These are phyloP conservation scores for Notolabrus celidotus DNA, from an alignment of 2,797 vertebrate species.

Conservation along the genomic window DNA sequence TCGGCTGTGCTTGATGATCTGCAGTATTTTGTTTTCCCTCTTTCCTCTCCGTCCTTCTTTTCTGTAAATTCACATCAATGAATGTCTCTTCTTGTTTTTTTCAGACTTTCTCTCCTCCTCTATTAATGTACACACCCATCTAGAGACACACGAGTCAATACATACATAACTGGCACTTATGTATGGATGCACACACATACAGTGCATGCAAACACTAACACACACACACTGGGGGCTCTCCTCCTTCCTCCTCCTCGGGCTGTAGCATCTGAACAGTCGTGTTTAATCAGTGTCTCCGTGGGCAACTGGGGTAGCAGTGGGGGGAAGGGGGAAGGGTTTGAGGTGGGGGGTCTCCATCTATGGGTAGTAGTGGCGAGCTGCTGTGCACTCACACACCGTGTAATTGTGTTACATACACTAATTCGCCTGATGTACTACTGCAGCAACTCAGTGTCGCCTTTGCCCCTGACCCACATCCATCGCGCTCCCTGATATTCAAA, in stretches of 20 bases:
- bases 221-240: conserved; percentile 48
- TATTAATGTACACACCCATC: conserved; percentile 4
- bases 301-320: conserved; percentile 62
- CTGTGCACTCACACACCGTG: conserved; percentile 76
- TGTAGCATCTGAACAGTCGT: conserved; percentile 79
- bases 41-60: conserved; percentile 3
- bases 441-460: conserved; percentile 41
- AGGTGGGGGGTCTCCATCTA: conserved; percentile 65
- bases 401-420: conserved; percentile 82
- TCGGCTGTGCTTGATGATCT: conserved; percentile 37
- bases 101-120: background rate
- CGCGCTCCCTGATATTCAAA: conserved; percentile 54
- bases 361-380: conserved; percentile 58
- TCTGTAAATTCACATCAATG: conserved; percentile 13
- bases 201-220: conserved; percentile 15
- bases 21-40: conserved; percentile 33
- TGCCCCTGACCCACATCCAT: conserved; percentile 71
- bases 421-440: conserved; percentile 70
- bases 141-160: conserved; percentile 23
- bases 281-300: conserved; percentile 83
- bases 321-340: conserved; percentile 30
- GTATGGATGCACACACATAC: conserved; percentile 1
- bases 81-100: conserved; percentile 4
- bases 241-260: conserved; percentile 65
- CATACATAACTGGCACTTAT: conserved; percentile 4